Evolutionary conservation across 2,113 vertebrate genomes (phyloP).

Genomic region (Corythaeola cristata): DNA sequence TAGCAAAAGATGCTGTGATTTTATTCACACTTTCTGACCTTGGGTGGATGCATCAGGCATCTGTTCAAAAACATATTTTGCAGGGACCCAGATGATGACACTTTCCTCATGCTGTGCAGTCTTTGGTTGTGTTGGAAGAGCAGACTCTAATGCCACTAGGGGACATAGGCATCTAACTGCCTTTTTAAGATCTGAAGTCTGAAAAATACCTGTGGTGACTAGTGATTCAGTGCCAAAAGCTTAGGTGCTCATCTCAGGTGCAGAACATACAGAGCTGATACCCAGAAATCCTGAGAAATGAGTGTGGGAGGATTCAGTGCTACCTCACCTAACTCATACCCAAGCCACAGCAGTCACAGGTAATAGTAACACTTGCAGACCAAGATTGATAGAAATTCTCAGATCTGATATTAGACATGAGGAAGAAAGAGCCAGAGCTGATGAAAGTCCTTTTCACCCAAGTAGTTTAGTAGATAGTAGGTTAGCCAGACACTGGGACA

Average conservation of each 20-base stretch:
- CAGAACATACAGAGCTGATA: not conserved
- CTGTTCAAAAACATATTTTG: not conserved
- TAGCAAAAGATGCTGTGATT: not conserved
- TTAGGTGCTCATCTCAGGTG: not conserved
- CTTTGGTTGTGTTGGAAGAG: not conserved
- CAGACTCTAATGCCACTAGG: not conserved
- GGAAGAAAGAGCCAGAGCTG: not conserved
- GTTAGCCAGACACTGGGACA: not conserved
- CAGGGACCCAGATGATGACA: not conserved
- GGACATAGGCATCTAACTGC: not conserved
- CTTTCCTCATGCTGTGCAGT: not conserved
- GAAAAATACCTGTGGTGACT: not conserved
- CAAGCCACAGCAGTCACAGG: not conserved
- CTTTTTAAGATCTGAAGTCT: not conserved
- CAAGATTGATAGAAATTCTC: not conserved
- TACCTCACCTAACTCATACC: not conserved
- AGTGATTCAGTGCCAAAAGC: not conserved
- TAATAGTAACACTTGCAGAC: not conserved
- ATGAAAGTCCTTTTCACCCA: not conserved
- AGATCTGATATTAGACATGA: not conserved
- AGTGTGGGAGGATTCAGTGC: not conserved
- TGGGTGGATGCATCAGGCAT: not conserved
- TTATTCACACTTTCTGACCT: constrained; percentile 2
- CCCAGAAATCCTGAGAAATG: not conserved
- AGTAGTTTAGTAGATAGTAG: not conserved